Evolutionary conservation across 2,888 invertebrate species (phyloP), one percentile per base, ranked within the genome.

Genomic region (Lepidocyrtoides sp.): DNA sequence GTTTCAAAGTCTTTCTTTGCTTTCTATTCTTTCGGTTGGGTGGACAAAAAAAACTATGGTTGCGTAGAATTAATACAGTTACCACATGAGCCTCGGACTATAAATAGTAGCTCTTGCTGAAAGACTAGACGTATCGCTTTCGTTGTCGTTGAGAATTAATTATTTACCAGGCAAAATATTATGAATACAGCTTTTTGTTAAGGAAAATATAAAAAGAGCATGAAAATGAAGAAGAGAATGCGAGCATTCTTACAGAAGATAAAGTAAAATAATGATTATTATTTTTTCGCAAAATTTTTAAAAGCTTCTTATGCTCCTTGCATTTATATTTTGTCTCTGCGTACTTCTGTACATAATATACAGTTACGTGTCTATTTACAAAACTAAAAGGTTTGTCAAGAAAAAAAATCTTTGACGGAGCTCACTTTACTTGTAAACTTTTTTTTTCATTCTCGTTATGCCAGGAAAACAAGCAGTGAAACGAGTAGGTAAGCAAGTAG

Each of bases 371-470:
- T 66, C 66, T 66, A n/a, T 32, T 32, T 32, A 32, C 32, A 32
- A 4, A 66, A 32, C 29, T 66, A 66, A 66, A n/a, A 32, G 32
- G 66, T 66, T 57, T 57, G 20, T 36, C 72, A 10, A 12, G 72
- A 44, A 44, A 72, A 44, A 60, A 60, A 60, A 60, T 60, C 23
- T 10, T 48, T 10, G 44, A 41, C 44, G 23, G 1, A 66, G n/a
- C 32, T 20, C 63, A 29, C 51, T 41, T 72, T 41, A 32, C 36
- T 44, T 36, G 36, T 2, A 72, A 72, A 23, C 23, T 14, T 72
- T 23, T 72, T 41, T 44, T 72, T 20, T 23, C 26, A 48, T 29
- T 10, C 51, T 77, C 17, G 48, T 51, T 48, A 48, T 32, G 32
- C 32, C 29, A 66, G 29, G 20, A 32, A 51, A 26, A 77, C 51